Evolutionary conservation across 2,888 invertebrate species (phyloP).

Genomic region (Tenthredo distinguenda): DNA sequence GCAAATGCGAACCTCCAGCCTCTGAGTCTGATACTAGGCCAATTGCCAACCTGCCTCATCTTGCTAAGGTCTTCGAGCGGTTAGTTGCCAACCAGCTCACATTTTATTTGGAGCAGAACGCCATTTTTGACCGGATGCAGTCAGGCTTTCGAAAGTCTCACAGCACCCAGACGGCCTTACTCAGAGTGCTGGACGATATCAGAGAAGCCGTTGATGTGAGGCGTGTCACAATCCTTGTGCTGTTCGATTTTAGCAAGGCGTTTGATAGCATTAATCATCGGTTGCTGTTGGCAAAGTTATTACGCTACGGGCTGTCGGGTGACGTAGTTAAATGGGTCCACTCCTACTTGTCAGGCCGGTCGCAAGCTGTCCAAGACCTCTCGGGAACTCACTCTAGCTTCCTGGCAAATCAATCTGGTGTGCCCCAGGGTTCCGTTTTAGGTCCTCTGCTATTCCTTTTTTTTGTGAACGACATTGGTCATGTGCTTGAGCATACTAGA

Average conservation of each 20-base stretch:
- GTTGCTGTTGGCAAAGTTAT: background rate
- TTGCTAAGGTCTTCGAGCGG: background rate
- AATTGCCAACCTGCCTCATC: background rate
- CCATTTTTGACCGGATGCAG: background rate
- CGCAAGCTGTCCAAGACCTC: background rate
- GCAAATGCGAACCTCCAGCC: background rate
- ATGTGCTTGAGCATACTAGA: background rate
- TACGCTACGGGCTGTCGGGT: background rate
- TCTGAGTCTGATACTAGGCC: background rate
- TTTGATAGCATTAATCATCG: background rate
- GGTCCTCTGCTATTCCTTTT: constrained; percentile 30
- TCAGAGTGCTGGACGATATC: background rate
- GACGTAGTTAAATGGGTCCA: background rate
- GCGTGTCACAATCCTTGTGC: background rate
- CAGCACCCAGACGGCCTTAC: background rate
- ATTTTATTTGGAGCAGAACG: background rate
- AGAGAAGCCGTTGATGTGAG: background rate
- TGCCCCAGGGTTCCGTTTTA: background rate
- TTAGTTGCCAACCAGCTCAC: background rate
- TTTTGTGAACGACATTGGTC: constrained; percentile 42
- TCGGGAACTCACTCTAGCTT: background rate
- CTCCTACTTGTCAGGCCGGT: background rate
- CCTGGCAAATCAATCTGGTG: background rate
- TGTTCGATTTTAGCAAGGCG: background rate
- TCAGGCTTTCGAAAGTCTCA: background rate